Percentiles rank a stretch among this genome's conserved stretches.
Conservation (phyloP, 2,888 invertebrate species). For the Heliconius sara region DNA sequence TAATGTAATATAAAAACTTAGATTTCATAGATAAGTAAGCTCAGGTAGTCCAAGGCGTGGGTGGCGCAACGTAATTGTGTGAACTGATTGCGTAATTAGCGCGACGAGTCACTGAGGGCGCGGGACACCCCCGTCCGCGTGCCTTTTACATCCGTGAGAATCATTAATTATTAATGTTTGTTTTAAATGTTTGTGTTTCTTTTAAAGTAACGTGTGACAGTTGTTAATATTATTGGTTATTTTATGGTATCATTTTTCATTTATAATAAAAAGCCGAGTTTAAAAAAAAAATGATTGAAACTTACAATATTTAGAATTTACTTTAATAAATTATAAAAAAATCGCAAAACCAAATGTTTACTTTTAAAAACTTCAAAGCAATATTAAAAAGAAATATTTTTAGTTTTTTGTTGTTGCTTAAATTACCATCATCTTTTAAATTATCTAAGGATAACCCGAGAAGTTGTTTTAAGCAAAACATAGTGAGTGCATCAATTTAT, state of each 20-base stretch:
- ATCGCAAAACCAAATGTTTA: background rate
- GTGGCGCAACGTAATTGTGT: slow-evolving; percentile 72
- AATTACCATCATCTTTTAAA: slow-evolving; percentile 31
- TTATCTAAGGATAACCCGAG: slow-evolving; percentile 48
- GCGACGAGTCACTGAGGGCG: slow-evolving; percentile 76
- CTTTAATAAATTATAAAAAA: background rate
- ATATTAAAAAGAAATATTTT: background rate
- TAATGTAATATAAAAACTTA: background rate
- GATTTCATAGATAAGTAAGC: slow-evolving; percentile 44
- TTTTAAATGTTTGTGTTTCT: slow-evolving; percentile 43
- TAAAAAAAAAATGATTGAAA: too few relatives aligned
- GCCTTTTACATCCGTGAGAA: slow-evolving; percentile 77
- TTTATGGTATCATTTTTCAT: background rate
- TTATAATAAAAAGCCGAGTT: background rate
- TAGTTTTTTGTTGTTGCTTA: background rate
- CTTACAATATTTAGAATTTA: background rate
- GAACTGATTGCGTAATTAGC: slow-evolving; percentile 82
- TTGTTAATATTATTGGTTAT: background rate
- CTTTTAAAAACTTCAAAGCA: background rate
- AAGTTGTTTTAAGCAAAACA: slow-evolving; percentile 58
- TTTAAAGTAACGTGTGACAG: slow-evolving; percentile 10
- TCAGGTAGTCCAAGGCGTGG: slow-evolving; percentile 44
- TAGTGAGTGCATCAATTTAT: slow-evolving; percentile 79
- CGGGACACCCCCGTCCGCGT: slow-evolving; percentile 65
- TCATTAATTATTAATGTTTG: slow-evolving; percentile 72